Evolutionary conservation across 2,113 vertebrate species (phyloP).

Genomic region (Sprattus sprattus): DNA sequence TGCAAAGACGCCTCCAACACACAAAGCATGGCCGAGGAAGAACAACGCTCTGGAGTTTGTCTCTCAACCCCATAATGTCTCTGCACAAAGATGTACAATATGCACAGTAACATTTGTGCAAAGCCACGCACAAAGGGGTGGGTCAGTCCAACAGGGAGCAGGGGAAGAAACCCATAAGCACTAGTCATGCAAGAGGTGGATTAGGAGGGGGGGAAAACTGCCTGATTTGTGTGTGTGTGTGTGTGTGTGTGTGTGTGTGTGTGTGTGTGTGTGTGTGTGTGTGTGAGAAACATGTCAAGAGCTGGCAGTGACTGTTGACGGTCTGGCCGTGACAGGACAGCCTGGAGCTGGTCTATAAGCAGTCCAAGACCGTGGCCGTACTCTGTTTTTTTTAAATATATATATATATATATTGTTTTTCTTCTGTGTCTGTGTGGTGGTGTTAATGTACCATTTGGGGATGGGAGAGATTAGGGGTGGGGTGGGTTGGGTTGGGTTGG

Average conservation of each 20-base stretch:
- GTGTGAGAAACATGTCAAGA: not conserved
- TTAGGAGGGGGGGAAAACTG: constrained; percentile 27
- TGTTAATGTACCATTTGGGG: not conserved
- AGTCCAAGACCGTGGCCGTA: constrained; percentile 93
- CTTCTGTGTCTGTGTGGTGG: not conserved
- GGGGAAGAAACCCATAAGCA: constrained; percentile 49
- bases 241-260: not conserved
- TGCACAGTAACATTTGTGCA: constrained; percentile 85
- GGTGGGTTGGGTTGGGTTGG: not conserved
- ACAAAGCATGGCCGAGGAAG: constrained; percentile 49
- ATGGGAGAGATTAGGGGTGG: not conserved
- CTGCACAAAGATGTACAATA: constrained; percentile 94
- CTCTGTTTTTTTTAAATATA: constrained; percentile 36
- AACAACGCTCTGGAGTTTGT: constrained; percentile 61
- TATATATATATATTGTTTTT: not conserved
- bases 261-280: not conserved
- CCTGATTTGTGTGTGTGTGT: not conserved
- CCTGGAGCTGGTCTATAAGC: constrained; percentile 98
- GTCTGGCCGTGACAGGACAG: constrained; percentile 82
- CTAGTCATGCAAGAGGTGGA: constrained; percentile 73
- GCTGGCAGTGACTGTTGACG: not conserved
- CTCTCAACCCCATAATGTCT: constrained; percentile 75
- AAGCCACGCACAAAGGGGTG: constrained; percentile 73
- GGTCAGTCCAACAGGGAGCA: not conserved
- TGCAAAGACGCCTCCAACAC: constrained; percentile 34